Evolutionary conservation across 2,113 vertebrate species (phyloP).

Genomic region (Gymnogyps californianus): DNA sequence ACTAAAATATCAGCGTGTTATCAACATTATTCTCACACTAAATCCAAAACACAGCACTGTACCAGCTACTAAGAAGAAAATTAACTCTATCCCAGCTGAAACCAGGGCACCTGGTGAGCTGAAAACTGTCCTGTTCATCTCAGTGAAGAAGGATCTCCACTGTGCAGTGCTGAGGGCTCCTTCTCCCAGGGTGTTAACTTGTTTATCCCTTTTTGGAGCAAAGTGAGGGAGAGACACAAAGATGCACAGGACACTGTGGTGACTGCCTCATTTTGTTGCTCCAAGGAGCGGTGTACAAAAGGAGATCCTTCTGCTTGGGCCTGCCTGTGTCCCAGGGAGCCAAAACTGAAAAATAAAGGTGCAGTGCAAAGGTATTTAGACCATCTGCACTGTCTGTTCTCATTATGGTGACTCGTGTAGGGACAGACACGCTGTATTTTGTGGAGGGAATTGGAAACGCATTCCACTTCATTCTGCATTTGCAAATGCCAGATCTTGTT

Average conservation of each 20-base stretch:
- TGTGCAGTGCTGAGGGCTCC: not conserved
- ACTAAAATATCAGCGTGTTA: no score
- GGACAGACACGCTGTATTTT: not conserved
- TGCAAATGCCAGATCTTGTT: not conserved
- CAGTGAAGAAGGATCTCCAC: not conserved
- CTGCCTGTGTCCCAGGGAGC: not conserved
- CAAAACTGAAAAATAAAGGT: not conserved
- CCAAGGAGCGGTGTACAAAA: not conserved
- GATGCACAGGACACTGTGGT: no score
- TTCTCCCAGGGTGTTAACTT: not conserved
- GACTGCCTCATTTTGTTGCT: not conserved
- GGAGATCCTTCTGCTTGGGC: not conserved
- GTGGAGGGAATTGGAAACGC: not conserved
- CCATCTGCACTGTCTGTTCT: not conserved
- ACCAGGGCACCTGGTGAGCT: not conserved
- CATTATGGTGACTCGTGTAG: fast-evolving
- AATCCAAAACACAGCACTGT: no score
- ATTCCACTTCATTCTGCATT: not conserved
- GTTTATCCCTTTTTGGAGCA: not conserved
- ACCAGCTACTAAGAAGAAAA: no score
- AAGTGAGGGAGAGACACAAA: not conserved
- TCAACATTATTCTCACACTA: no score
- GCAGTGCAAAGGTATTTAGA: not conserved
- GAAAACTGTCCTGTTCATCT: not conserved
- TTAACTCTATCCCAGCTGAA: no score